Percentiles rank a stretch among this genome's conserved stretches.
These are phyloP conservation scores for Gnathonemus longibarbis DNA, from an alignment of 2,113 vertebrate genomes.

Conservation along the genomic window DNA sequence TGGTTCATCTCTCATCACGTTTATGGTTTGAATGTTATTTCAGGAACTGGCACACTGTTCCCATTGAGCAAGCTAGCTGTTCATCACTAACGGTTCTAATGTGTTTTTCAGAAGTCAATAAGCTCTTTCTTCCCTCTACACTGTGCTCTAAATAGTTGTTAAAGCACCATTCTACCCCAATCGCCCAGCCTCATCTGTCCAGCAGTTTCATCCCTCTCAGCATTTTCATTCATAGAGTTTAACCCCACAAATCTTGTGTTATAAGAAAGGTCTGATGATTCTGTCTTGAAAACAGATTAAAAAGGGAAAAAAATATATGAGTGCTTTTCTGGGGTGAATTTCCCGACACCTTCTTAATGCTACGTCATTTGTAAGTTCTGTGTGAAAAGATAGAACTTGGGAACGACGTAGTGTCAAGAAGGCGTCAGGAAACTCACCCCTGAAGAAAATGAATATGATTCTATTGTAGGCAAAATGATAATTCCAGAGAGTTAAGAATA, in stretches of 20 bases:
- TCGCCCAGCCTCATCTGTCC: neutral
- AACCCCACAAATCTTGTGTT: neutral
- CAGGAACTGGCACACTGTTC: neutral
- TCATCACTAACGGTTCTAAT: neutral
- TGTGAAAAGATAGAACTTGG: neutral
- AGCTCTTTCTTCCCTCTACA: neutral
- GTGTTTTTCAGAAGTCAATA: neutral
- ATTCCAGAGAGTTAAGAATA: neutral
- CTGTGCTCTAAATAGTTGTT: neutral
- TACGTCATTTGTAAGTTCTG: neutral
- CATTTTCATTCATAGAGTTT: neutral
- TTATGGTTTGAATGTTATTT: neutral
- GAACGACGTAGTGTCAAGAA: no score
- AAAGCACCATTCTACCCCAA: neutral
- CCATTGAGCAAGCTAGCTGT: neutral
- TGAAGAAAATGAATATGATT: neutral
- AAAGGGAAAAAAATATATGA: neutral
- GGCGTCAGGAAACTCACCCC: neutral
- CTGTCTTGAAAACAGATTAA: neutral
- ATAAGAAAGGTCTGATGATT: neutral
- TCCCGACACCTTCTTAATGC: no score
- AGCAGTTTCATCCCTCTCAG: neutral
- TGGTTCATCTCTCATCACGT: neutral
- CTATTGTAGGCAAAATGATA: neutral
- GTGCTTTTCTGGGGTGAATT: no score